Conservation (phyloP, 2,888 invertebrate species). For the Escarpia spicata region DNA sequence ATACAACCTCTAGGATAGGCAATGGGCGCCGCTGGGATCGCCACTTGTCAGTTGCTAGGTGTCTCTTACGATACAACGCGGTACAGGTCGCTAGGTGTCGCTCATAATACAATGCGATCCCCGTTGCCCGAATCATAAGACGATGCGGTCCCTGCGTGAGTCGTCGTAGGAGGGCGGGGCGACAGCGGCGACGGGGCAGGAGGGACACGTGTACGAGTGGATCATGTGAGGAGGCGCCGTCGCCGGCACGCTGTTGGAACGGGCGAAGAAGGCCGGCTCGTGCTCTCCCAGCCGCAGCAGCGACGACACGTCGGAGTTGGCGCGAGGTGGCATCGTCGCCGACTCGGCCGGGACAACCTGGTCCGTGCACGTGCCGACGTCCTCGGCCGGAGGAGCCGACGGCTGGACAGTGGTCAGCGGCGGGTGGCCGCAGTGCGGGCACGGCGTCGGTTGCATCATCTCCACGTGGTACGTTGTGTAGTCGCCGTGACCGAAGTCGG, state of each 20-base stretch:
- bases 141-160: not conserved
- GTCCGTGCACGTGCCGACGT: not conserved
- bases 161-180: not conserved
- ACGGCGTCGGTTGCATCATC: not conserved
- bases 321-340: not conserved
- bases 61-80: not conserved
- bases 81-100: not conserved
- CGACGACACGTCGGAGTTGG: not conserved
- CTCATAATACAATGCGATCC: not conserved
- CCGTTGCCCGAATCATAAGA: not conserved
- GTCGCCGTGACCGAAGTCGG: not conserved
- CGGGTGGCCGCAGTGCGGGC: not conserved
- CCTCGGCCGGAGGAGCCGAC: not conserved
- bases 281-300: not conserved
- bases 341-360: not conserved
- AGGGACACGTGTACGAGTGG: not conserved
- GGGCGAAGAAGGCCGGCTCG: not conserved
- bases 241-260: conserved; percentile 4
- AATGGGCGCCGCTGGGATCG: too few relatives aligned
- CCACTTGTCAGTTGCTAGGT: not conserved
- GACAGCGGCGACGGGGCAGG: not conserved
- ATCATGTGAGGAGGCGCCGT: not conserved
- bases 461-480: not conserved
- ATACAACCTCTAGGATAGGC: too few relatives aligned
- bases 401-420: not conserved